Evolutionary conservation across 2,797 vertebrate genomes (phyloP).

Genomic region (Monodelphis domestica): DNA sequence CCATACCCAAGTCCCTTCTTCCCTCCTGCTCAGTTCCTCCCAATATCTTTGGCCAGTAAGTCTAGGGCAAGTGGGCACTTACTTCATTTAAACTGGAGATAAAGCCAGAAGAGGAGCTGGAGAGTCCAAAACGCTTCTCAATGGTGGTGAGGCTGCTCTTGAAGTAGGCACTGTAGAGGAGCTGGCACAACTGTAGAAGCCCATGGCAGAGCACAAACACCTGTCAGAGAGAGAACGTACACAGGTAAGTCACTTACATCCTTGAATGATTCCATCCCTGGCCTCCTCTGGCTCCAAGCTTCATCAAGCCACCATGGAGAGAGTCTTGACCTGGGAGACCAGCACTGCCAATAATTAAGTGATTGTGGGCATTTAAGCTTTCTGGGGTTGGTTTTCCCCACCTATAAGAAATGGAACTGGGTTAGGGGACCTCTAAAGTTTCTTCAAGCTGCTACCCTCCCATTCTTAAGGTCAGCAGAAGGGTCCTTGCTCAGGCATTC

Average conservation of each 20-base stretch:
- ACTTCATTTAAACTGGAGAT: constrained; percentile 98
- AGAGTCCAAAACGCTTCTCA: constrained; percentile 96
- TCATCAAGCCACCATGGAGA: not conserved
- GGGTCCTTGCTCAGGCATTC: not conserved
- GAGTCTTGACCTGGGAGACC: not conserved
- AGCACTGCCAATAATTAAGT: not conserved
- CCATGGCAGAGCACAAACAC: constrained; percentile 96
- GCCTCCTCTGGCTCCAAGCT: not conserved
- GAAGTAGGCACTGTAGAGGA: constrained; percentile 96
- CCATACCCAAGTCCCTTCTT: not conserved
- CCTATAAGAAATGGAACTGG: not conserved
- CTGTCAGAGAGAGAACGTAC: constrained; percentile 76
- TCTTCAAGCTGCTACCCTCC: not conserved
- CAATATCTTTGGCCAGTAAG: accelerated
- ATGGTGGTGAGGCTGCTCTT: constrained; percentile 98
- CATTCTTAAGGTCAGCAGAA: not conserved
- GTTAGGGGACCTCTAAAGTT: not conserved
- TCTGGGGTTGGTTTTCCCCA: not conserved
- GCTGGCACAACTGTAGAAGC: constrained; percentile 95
- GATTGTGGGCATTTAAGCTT: not conserved
- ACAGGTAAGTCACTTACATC: not conserved
- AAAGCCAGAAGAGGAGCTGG: constrained; percentile 95
- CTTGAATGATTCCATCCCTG: not conserved
- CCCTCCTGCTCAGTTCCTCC: not conserved
- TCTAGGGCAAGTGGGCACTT: constrained; percentile 12